Evolutionary conservation across 2,113 vertebrate genomes (phyloP), one percentile per base, ranked within the genome.

Genomic region (Illadopsis cleaveri): DNA sequence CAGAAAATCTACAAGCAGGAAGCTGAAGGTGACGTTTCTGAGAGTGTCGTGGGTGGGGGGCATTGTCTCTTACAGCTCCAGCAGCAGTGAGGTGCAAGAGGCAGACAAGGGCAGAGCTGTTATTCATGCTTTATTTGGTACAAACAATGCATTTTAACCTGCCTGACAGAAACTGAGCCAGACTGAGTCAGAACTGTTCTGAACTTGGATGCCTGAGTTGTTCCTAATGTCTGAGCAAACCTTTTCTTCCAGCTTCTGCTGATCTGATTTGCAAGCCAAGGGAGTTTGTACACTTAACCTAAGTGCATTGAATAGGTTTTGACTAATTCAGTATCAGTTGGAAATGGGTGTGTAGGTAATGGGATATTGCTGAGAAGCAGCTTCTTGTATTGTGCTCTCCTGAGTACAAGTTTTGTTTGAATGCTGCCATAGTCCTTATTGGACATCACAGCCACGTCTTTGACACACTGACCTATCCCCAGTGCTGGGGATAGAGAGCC

Each of bases 321-420:
- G 80, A 62, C 72, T 86, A 56, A 89, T 78, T 83, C 71, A 77
- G 60, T 82, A 57, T 75, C 51, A 37, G 44, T 1, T 89, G 73
- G 88, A 94, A 86, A 84, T 53, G 53, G 65, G n/a, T 57, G n/a
- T 81, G 56, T 53, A 27, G 60, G 65, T 94, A 94, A 95, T 72
- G 40, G 53, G 89, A 89, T 96, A 84, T 82, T 92, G 90, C 94
- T 96, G 89, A 92, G 95, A 91, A 92, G 80, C 68, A 84, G 72
- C 60, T 54, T 61, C 72, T 51, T 48, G 44, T 87, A 56, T 91
- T 94, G 78, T 65, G 40, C 70, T 89, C 38, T 91, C 92, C 80
- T 71, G 69, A 82, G 69, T 60, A 51, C 28, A 44, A 54, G 42
- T 64, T 75, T 92, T 83, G 62, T 94, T 75, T 94, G 83, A 75